Evolutionary conservation across 1,140 invertebrate genomes (phyloP), one percentile per base, ranked within the genome.

Genomic region (Drosophila guanche): DNA sequence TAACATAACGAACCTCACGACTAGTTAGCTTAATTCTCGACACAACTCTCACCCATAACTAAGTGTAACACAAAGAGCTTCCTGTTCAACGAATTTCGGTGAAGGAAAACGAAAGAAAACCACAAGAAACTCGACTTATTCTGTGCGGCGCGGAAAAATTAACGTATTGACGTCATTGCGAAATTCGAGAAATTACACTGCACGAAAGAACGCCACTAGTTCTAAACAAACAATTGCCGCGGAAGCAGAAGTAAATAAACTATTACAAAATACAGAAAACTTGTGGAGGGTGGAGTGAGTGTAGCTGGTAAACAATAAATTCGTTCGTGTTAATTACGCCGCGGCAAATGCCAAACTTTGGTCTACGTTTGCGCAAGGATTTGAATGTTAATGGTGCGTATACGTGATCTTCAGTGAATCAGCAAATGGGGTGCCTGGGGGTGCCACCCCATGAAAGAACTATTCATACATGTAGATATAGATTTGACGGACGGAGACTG

Each of bases 321-420:
- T 58, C 69, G 62, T 61, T 63, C 46, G 61, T 59, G 61, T 60
- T 58, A 62, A 62, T 37, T 37, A 37, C 67, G 55, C 43, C 76
- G 43, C 61, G 61, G 79, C 69, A 69, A 37, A 37, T 47, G 57
- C 77, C 53, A 69, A 73, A 67, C 57, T 77, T 75, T 70, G 77
- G 79, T 77, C 63, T 60, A 77, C 59, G 61, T 53, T 43, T 53
- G 53, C 67, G 60, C 73, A 86, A 85, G 81, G 81, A 88, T 85
- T 85, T 88, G 51, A 77, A 50, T 70, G 69, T 73, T 66, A 77
- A 86, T 78, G 81, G 81, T 85, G 83, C 81, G 81, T 85, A 85
- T 76, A 76, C 73, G 58, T 69, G 63, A 77, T 85, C 77, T 81
- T 86, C 52, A 73, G 57, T 85, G 81, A 85, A 60, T 86, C 81